Evolutionary conservation across 2,797 vertebrate species (phyloP).

Genomic region (Lycodopsis pacificus): DNA sequence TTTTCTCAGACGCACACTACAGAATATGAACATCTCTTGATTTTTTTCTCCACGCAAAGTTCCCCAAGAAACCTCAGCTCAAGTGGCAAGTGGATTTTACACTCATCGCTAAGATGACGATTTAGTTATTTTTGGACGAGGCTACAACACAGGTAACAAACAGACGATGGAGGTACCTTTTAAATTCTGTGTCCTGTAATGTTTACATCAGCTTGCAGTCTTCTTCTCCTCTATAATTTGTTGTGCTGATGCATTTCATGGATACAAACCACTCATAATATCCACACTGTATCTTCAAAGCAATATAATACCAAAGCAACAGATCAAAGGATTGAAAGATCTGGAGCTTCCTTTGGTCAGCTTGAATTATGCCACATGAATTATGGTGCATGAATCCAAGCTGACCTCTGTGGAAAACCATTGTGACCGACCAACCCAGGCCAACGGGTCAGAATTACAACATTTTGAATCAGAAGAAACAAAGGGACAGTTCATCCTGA

Average conservation of each 20-base stretch:
- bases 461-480: background rate
- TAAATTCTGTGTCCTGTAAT: background rate
- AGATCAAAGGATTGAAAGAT: too few species aligned
- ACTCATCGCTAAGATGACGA: background rate
- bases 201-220: background rate
- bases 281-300: too few species aligned
- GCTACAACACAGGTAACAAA: too few species aligned
- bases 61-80: background rate
- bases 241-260: background rate
- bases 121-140: too few species aligned
- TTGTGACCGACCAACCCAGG: background rate
- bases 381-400: background rate
- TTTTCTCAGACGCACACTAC: background rate
- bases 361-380: background rate
- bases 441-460: background rate
- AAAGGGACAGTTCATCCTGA: too few species aligned
- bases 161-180: too few species aligned
- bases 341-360: background rate
- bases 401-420: background rate
- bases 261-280: background rate
- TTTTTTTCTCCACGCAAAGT: background rate
- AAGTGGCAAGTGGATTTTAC: background rate
- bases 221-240: background rate
- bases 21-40: background rate
- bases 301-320: too few species aligned